A percentile compares a stretch with the other conserved stretches of the same genome.
Evolutionary conservation across 37 sponge, comb jelly and placozoan genomes (phyloP).

Genomic region (Eunapius fragilis): DNA sequence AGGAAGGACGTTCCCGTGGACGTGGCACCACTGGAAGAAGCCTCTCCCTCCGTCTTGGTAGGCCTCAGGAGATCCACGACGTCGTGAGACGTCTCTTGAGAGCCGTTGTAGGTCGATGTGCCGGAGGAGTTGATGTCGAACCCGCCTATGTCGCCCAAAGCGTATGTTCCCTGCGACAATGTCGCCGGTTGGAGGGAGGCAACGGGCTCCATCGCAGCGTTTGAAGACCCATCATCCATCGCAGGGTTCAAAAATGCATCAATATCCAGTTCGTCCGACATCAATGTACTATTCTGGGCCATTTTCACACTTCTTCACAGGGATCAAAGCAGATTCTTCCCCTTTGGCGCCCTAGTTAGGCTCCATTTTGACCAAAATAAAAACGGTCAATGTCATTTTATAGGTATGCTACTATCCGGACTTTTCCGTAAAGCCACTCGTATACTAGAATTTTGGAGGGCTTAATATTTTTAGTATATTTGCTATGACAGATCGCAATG

Average conservation of each 20-base stretch:
- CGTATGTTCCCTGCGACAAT: conserved; percentile 17
- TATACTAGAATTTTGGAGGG: conserved; percentile 3
- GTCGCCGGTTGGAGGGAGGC: conserved; percentile 1
- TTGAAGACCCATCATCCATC: conserved; percentile 26
- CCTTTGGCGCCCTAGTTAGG: conserved; percentile 2
- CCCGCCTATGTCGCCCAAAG: background rate
- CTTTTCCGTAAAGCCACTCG: conserved; percentile 14
- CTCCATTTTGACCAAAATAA: conserved; percentile 23
- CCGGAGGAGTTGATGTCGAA: background rate
- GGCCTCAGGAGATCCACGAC: conserved; percentile 20
- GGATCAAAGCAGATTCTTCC: conserved; percentile 44
- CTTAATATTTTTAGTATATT: background rate
- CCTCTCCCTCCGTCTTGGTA: conserved; percentile 65
- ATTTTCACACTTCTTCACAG: conserved; percentile 6
- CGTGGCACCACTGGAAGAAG: conserved; percentile 30
- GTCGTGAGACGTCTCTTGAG: background rate
- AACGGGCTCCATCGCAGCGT: conserved; percentile 13
- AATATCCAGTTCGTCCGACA: conserved; percentile 18
- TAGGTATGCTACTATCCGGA: conserved; percentile 21
- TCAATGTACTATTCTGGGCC: conserved; percentile 28
- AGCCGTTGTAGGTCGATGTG: conserved; percentile 10
- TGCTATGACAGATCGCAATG: conserved; percentile 12
- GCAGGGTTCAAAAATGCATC: conserved; percentile 35
- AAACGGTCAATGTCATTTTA: conserved; percentile 14
- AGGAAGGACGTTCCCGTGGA: background rate